Evolutionary conservation across 2,797 vertebrate species (phyloP).

Genomic region (Natrix natrix): DNA sequence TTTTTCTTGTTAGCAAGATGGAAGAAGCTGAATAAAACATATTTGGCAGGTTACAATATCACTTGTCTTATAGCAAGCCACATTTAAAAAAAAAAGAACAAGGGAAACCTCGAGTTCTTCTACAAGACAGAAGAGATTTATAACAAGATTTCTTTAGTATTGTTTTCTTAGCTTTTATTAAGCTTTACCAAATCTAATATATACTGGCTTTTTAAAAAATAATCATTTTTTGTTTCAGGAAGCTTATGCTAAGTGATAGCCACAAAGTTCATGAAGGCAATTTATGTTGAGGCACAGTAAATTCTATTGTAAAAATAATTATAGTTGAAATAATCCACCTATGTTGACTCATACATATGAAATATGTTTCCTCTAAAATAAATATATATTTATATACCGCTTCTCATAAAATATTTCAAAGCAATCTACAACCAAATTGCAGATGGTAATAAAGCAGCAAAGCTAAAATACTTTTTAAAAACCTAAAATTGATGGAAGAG

Average conservation of each 20-base stretch:
- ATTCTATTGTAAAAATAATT: slow-evolving; percentile 18
- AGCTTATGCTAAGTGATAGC: slow-evolving; percentile 17
- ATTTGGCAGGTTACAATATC: slow-evolving; percentile 29
- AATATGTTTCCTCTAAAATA: not conserved
- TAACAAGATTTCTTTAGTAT: slow-evolving; percentile 16
- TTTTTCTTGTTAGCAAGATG: slow-evolving; percentile 43
- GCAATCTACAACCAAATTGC: not conserved
- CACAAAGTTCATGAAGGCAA: slow-evolving; percentile 34
- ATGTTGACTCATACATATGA: slow-evolving; percentile 16
- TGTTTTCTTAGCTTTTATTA: slow-evolving; percentile 27
- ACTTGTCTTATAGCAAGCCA: slow-evolving; percentile 33
- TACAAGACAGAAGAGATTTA: slow-evolving; percentile 34
- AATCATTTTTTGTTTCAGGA: slow-evolving; percentile 36
- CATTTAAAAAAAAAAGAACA: slow-evolving; percentile 21
- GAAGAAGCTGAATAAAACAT: slow-evolving; percentile 43
- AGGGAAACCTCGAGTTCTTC: slow-evolving; percentile 40
- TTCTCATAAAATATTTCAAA: not conserved
- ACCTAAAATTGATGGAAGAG: not conserved
- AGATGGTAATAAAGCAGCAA: not conserved
- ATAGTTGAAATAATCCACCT: slow-evolving; percentile 3
- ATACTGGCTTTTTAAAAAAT: slow-evolving; percentile 10
- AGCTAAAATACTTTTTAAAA: not conserved
- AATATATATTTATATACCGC: not conserved
- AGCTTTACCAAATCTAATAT: not conserved
- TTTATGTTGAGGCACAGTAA: slow-evolving; percentile 27